Conservation (phyloP, 2,888 invertebrate species). For the Acrocera orbiculus region DNA sequence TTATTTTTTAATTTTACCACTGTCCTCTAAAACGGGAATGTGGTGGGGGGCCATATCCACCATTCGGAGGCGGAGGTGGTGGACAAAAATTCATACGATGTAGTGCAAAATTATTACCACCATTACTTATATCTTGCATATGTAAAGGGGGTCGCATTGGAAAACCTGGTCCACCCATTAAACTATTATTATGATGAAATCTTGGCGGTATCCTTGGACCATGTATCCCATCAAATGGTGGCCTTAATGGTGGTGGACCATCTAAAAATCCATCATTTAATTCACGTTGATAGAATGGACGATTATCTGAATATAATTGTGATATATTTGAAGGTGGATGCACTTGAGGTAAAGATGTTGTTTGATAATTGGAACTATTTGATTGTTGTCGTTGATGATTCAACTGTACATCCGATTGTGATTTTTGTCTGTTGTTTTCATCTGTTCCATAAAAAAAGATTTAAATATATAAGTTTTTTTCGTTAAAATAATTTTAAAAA, state of each 20-base stretch:
- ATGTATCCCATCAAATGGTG: conserved; percentile 3
- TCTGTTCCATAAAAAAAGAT: conserved; percentile 8
- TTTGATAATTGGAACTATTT: neutral
- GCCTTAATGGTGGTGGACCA: neutral
- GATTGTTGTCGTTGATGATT: conserved; percentile 5
- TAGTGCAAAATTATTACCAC: conserved; percentile 7
- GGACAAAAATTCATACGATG: conserved; percentile 11
- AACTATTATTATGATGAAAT: conserved; percentile 5
- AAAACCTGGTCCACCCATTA: neutral
- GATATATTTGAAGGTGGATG: neutral
- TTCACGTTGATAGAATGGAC: conserved; percentile 8
- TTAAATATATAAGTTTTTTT: too few species aligned
- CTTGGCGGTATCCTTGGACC: conserved; percentile 2
- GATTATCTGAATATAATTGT: conserved; percentile 6
- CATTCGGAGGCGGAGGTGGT: conserved; percentile 9
- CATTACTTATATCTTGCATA: conserved; percentile 2
- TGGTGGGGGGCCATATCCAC: conserved; percentile 6
- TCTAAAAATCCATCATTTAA: conserved; percentile 6
- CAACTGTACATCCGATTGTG: conserved; percentile 1
- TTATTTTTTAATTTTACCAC: conserved; percentile 5
- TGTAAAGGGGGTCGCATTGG: conserved; percentile 2
- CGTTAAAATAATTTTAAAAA: too few species aligned
- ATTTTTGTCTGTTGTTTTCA: conserved; percentile 8
- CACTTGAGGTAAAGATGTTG: neutral
- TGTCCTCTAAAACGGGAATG: conserved; percentile 10